Percentiles rank a stretch among this genome's conserved stretches.
Evolutionary conservation across 2,888 invertebrate genomes (phyloP).

Genomic region (Cosmia pyralina): DNA sequence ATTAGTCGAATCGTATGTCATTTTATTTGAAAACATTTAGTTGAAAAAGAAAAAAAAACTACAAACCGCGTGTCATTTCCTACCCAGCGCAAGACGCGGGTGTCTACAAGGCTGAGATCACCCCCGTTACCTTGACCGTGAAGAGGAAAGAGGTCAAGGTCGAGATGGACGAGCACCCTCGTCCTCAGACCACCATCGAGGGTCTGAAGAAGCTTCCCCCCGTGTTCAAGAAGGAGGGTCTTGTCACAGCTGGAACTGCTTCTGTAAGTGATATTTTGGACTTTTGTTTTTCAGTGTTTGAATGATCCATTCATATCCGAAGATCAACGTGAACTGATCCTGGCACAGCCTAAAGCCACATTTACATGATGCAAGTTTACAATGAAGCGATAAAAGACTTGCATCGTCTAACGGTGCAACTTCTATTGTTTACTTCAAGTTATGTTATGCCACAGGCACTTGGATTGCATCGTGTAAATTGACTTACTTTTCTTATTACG

Average conservation of each 20-base stretch:
- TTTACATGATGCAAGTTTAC: no score
- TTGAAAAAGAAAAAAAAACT: not conserved
- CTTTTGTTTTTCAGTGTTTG: not conserved
- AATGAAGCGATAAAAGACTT: no score
- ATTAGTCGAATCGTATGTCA: not conserved
- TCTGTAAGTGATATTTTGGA: conserved; percentile 91
- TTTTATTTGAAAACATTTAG: not conserved
- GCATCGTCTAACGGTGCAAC: no score
- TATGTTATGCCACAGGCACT: no score
- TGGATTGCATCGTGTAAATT: no score
- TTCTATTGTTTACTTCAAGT: no score
- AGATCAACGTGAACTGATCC: not conserved
- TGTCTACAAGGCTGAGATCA: conserved; percentile 96
- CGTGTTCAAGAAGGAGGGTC: conserved; percentile 98
- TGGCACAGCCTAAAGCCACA: no score
- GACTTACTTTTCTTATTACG: no score
- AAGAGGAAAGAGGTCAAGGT: conserved; percentile 95
- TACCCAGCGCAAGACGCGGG: conserved; percentile 95
- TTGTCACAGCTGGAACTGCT: conserved; percentile 98
- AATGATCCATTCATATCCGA: not conserved
- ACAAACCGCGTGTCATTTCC: not conserved
- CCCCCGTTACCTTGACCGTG: conserved; percentile 95
- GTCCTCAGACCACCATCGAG: conserved; percentile 96
- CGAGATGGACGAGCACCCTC: conserved; percentile 97
- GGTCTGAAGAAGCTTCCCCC: conserved; percentile 95